phyloP scores from a whole-genome alignment of 2,113 vertebrate species.

The Nesogale talazaci region DNA sequence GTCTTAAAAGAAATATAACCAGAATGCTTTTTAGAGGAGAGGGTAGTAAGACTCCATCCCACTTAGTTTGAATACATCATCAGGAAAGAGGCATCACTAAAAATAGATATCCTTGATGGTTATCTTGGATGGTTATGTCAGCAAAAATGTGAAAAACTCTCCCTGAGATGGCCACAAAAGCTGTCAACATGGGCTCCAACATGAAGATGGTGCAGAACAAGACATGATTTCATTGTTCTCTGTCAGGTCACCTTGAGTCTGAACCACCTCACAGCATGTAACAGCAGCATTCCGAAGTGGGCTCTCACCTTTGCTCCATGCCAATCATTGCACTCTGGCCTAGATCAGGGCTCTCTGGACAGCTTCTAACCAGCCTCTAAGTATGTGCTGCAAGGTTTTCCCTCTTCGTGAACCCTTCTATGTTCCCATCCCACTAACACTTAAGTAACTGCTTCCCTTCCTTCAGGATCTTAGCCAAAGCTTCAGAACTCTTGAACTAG shows the following conservation, averaged over 20 bases:
- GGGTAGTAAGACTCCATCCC: neutral
- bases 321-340: neutral
- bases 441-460: neutral
- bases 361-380: neutral
- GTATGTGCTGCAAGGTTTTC: neutral
- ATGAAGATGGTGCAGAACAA: no score
- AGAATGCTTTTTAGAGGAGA: neutral
- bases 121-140: neutral
- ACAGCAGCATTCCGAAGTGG: neutral
- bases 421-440: neutral
- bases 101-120: neutral
- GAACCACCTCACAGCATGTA: no score
- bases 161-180: neutral
- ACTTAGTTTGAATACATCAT: neutral
- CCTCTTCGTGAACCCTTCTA: neutral
- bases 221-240: no score
- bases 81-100: neutral
- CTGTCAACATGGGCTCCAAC: neutral
- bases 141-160: neutral
- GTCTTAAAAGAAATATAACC: neutral
- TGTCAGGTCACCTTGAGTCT: no score
- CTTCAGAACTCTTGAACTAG: neutral
- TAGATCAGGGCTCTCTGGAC: neutral
- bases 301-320: neutral
- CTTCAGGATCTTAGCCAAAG: neutral